Base-by-base conservation (phyloP, 2,888 invertebrate genomes). In the Bugula neritina region DNA sequence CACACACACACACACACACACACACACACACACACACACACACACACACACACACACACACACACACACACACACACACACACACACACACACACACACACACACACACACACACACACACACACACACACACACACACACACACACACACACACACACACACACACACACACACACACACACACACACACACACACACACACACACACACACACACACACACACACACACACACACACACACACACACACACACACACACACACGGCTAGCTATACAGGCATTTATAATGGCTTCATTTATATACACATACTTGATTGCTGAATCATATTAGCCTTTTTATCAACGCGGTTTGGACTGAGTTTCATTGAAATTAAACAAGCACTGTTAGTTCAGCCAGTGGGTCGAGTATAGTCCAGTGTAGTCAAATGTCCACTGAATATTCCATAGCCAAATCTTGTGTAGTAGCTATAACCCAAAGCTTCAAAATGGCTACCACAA, bases 161-260 rank as follows among this genome's bases (percentile, higher is more conserved):
- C 52, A 52, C 21, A 52, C 52, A 52, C 27, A 71, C 23, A 54
- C 27, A 54, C 3, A 71, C 21, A 54, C 35, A 71, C 31, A 71
- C 35, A 71, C 21, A 71, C 35, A 71, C 21, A 71, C 35, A 71
- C 21, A 71, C 23, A 71, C 21, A 71, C 35, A 71, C 21, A 71
- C 35, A 71, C 21, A 71, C 35, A 71, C 21, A 71, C 35, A 71
- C 21, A 71, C 35, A 71, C 0, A 71, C 35, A 71, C 21, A 71
- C 35, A 54, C 5, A 71, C 35, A 71, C 21, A 71, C 35, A 71
- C 21, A 71, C 35, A 71, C 21, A 71, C 35, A 71, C 21, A 71
- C 35, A 71, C 21, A 71, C 23, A 71, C 3, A 71, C n/a, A 71
- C 25, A 71, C 35, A 71, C 21, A 71, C 35, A 71, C 21, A 71